Percentiles rank a stretch among this genome's conserved stretches.
phyloP scores from a whole-genome alignment of 1,140 invertebrate species.

The Diprion similis region DNA sequence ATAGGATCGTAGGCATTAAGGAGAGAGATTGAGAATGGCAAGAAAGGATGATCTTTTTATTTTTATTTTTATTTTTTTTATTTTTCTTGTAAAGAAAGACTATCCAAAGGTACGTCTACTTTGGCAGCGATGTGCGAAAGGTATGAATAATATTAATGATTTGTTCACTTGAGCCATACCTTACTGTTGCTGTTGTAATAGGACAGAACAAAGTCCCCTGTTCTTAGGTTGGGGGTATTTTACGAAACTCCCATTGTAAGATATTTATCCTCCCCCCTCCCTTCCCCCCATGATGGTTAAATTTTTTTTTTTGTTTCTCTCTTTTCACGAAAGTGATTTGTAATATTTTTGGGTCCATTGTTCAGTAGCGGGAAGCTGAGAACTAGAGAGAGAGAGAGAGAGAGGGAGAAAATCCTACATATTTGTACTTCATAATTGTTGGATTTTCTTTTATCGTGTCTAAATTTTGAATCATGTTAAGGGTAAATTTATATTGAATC shows the following conservation, averaged over 20 bases:
- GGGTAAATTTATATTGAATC: background rate
- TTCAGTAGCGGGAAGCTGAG: too few species aligned
- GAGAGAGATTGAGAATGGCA: conserved; percentile 36
- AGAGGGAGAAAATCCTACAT: too few species aligned
- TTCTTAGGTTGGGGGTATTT: background rate
- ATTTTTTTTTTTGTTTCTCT: background rate
- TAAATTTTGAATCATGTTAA: background rate
- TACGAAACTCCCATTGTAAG: background rate
- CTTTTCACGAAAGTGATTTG: background rate
- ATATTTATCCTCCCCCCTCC: background rate
- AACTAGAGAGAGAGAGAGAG: too few species aligned
- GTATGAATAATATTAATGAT: background rate
- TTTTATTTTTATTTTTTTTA: too few species aligned
- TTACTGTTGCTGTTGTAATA: background rate
- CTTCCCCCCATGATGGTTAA: background rate
- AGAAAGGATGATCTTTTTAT: conserved; percentile 31
- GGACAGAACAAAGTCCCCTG: conserved; percentile 1
- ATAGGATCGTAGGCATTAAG: conserved; percentile 20
- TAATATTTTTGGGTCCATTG: too few species aligned
- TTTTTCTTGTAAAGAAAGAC: conserved; percentile 25
- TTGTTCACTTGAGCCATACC: background rate
- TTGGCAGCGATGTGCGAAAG: conserved; percentile 51
- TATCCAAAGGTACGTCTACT: conserved; percentile 50
- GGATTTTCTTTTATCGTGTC: background rate
- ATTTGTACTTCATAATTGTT: background rate